A percentile compares a stretch with the other conserved stretches of the same genome.
phyloP scores from a whole-genome alignment of 2,797 vertebrate genomes.

The Peromyscus attwateri region DNA sequence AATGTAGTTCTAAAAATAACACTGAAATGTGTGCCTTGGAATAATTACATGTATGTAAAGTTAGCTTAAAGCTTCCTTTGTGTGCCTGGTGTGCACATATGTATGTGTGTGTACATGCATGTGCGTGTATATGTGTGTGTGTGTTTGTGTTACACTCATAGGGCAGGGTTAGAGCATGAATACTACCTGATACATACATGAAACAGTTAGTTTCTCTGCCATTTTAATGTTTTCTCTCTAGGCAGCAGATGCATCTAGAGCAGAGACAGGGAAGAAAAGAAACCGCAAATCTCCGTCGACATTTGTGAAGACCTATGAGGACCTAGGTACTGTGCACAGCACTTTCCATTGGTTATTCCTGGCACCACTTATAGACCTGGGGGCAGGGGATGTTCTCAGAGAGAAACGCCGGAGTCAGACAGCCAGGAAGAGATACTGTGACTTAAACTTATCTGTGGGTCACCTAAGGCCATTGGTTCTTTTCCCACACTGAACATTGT shows the following conservation, averaged over 20 bases:
- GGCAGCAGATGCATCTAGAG: neutral
- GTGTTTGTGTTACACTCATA: neutral
- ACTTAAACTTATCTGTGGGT: neutral
- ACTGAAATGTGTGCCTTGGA: conserved; percentile 40
- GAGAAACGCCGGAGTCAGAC: neutral
- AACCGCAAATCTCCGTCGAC: neutral
- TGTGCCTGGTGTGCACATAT: neutral
- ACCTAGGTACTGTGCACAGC: too few relatives aligned
- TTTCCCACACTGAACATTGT: neutral
- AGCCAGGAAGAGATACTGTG: neutral
- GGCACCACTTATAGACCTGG: neutral
- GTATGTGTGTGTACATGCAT: too few relatives aligned
- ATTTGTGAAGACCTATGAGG: neutral
- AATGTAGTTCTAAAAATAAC: conserved; percentile 69
- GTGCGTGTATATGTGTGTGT: too few relatives aligned
- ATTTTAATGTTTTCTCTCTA: conserved; percentile 1
- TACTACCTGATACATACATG: neutral
- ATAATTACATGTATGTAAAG: conserved; percentile 29
- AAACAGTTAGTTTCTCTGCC: neutral
- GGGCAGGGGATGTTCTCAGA: neutral
- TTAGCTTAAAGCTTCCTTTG: neutral
- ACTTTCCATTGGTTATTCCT: too few relatives aligned
- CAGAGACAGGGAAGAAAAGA: neutral
- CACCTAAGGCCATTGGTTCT: neutral
- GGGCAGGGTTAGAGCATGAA: neutral